A percentile compares a stretch with the other conserved stretches of the same genome.
phyloP scores from a whole-genome alignment of 2,113 vertebrate genomes.

The Prionailurus viverrinus region DNA sequence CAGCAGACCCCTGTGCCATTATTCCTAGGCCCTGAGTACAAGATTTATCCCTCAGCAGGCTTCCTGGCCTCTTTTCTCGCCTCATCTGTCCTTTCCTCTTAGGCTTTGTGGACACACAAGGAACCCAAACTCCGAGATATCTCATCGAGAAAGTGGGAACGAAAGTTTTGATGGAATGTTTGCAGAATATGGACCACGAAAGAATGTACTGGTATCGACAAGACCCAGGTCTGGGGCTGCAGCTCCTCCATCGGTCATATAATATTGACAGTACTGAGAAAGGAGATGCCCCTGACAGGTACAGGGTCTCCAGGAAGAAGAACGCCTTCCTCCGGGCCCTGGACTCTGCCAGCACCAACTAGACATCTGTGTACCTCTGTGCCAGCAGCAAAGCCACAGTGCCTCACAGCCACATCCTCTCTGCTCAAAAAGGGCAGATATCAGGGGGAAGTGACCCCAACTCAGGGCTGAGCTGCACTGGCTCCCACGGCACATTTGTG shows the following conservation, averaged over 20 bases:
- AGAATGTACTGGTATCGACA: conserved; percentile 69
- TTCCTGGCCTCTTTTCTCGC: background rate
- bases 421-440: conserved; percentile 73
- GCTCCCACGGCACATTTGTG: rapidly evolving
- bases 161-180: background rate
- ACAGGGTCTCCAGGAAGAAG: rapidly evolving
- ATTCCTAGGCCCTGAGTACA: background rate
- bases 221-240: conserved; percentile 39
- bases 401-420: conserved; percentile 58
- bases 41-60: too few species aligned
- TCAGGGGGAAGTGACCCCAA: background rate
- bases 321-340: conserved; percentile 55
- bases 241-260: background rate
- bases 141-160: background rate
- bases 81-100: background rate
- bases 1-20: background rate
- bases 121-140: conserved; percentile 38
- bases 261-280: rapidly evolving
- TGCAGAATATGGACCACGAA: background rate
- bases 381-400: conserved; percentile 78
- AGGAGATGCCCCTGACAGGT: conserved; percentile 1
- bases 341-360: conserved; percentile 36
- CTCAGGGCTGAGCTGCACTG: background rate
- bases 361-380: conserved; percentile 77
- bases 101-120: background rate